Evolutionary conservation across 2,888 invertebrate genomes (phyloP).

Genomic region (Myopa testacea): DNA sequence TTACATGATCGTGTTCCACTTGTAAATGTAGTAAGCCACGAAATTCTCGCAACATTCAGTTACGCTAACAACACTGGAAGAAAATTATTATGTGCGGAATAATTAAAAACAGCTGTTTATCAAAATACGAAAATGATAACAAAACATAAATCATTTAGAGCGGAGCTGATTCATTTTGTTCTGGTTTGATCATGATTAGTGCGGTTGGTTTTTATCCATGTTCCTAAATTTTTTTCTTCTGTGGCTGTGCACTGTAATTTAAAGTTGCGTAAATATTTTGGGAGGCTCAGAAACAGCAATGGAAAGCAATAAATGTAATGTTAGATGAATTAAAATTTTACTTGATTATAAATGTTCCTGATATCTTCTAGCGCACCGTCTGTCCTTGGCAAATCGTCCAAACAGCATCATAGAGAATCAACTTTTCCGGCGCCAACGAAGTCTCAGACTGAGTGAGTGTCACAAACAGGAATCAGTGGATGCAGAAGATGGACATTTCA

Average conservation of each 20-base stretch:
- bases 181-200: background rate
- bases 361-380: slow-evolving; percentile 10
- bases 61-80: too few relatives aligned
- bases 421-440: slow-evolving; percentile 63
- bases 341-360: background rate
- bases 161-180: background rate
- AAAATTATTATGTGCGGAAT: too few relatives aligned
- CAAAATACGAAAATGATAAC: background rate
- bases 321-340: background rate
- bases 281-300: background rate
- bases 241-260: background rate
- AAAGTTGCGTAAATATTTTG: background rate
- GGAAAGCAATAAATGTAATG: slow-evolving; percentile 12
- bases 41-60: too few relatives aligned
- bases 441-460: slow-evolving; percentile 56
- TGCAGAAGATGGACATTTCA: slow-evolving; percentile 43
- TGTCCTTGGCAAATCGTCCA: slow-evolving; percentile 53
- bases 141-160: slow-evolving; percentile 19
- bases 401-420: slow-evolving; percentile 64
- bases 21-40: too few relatives aligned
- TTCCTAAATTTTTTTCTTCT: slow-evolving; percentile 3
- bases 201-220: slow-evolving; percentile 20
- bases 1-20: too few relatives aligned
- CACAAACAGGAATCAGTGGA: slow-evolving; percentile 51
- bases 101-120: slow-evolving; percentile 27